These are phyloP conservation scores for Trypoxylus dichotomus DNA, from an alignment of 1,140 invertebrate species.

Conservation along the genomic window DNA sequence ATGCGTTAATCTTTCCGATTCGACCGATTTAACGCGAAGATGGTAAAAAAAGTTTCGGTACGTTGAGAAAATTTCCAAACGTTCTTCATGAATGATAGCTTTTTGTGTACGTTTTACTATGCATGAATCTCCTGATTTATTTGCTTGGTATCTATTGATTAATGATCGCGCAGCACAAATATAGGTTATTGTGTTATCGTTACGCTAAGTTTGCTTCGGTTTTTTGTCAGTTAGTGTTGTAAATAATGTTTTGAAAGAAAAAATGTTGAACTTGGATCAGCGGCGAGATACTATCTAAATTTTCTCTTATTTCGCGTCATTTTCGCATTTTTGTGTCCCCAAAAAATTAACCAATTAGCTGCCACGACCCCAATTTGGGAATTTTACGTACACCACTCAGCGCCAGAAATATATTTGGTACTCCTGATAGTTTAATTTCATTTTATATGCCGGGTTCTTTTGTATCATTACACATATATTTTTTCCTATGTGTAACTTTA, in stretches of 20 bases:
- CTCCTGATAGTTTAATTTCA: too few species aligned
- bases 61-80: not conserved
- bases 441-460: too few species aligned
- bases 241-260: not conserved
- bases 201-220: not conserved
- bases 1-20: constrained; percentile 9
- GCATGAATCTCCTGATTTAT: constrained; percentile 19
- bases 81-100: not conserved
- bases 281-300: not conserved
- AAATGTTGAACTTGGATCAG: not conserved
- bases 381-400: too few species aligned
- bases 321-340: not conserved
- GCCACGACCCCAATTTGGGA: too few species aligned
- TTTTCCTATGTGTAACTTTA: too few species aligned
- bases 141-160: not conserved
- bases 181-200: constrained; percentile 5
- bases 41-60: not conserved
- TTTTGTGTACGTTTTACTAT: constrained; percentile 12
- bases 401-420: too few species aligned
- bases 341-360: too few species aligned
- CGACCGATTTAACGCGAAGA: not conserved
- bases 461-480: too few species aligned
- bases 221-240: not conserved
- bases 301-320: not conserved
- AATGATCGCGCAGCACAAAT: not conserved